Evolutionary conservation across 2,113 vertebrate genomes (phyloP), one percentile per base, ranked within the genome.

Genomic region (Crypturellus undulatus): DNA sequence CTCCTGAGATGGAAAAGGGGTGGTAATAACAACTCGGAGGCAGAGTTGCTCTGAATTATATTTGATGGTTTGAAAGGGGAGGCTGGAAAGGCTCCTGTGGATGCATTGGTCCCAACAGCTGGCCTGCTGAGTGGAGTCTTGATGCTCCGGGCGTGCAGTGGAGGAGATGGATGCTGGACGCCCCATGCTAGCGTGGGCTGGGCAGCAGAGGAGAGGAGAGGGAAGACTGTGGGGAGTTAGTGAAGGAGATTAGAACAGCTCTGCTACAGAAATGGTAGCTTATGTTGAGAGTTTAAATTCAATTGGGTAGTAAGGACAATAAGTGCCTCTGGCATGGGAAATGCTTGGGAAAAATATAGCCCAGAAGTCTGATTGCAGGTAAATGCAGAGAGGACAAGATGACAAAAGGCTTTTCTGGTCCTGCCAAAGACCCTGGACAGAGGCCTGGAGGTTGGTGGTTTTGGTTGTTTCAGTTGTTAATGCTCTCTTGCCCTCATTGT

Each of bases 51-150:
- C 22, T 67, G 79, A 69, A 14, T 86, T 88, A 38, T 56, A 2
- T 81, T 51, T 54, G 43, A 63, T 2, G 4, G 32, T 12, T 40
- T 72, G 58, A 89, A 77, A 84, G 60, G 21, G 3, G 7, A 90
- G 43, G 52, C 49, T 63, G 70, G 77, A 84, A 32, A 26, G 49
- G 45, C 77, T 87, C 26, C 5, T 43, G 69, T 36, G 67, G 5
- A 0, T 72, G 47, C 59, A 21, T 51, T 40, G 36, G 68, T 78
- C 0, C 0, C 0, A 49, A 87, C 75, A 62, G 38, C 51, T 76
- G 85, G 85, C 65, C 22, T 58, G 2, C 25, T 80, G 5, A 67
- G 30, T 43, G 70, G 63, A 79, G 38, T 40, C 34, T 69, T 60
- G 71, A 60, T 64, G 51, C 38, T 92, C 76, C 11, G 32, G 75